Conservation (phyloP, 2,113 vertebrate genomes). For the Morphnarchus princeps region DNA sequence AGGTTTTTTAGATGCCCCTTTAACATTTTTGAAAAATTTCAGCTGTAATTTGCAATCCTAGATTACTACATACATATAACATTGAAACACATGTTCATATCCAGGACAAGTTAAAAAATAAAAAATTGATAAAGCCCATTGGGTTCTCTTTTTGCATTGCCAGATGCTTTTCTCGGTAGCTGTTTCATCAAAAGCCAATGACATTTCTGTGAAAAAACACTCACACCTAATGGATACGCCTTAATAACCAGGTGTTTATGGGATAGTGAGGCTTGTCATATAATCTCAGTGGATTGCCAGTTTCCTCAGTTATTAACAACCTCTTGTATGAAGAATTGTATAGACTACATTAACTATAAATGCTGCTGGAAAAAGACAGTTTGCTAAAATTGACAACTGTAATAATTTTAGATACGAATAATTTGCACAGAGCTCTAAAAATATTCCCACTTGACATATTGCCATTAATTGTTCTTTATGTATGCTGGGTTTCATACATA, state of each 20-base stretch:
- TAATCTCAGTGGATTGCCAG: not conserved
- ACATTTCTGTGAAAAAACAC: not conserved
- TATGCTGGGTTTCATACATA: not conserved
- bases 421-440: not conserved
- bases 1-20: not conserved
- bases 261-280: not conserved
- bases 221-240: not conserved
- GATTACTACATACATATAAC: not conserved
- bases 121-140: not conserved
- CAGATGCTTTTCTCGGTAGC: not conserved
- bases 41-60: not conserved
- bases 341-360: not conserved
- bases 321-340: not conserved
- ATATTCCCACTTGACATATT: not conserved
- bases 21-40: not conserved
- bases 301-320: not conserved
- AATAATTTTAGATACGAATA: not conserved
- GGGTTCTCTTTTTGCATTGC: not conserved
- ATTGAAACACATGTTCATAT: not conserved
- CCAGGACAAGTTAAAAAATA: not conserved
- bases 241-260: not conserved
- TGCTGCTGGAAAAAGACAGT: not conserved
- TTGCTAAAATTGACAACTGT: not conserved
- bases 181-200: not conserved
- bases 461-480: not conserved